Conservation (phyloP, 2,797 vertebrate species). For the Sebastolobus alascanus region DNA sequence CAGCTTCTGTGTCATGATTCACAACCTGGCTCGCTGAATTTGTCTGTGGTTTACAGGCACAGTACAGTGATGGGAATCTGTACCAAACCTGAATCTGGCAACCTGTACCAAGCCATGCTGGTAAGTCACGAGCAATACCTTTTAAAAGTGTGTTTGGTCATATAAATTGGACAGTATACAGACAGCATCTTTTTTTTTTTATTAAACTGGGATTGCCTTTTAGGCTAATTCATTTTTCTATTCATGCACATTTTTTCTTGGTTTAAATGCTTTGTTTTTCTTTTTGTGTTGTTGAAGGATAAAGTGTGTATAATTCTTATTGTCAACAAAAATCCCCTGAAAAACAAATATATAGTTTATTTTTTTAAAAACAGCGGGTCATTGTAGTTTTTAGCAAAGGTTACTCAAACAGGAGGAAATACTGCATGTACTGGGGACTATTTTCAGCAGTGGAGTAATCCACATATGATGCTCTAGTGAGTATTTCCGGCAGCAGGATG, state of each 20-base stretch:
- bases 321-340: not conserved
- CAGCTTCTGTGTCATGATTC: not conserved
- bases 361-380: too few relatives aligned
- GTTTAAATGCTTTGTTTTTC: not conserved
- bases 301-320: not conserved
- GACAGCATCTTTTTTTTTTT: too few relatives aligned
- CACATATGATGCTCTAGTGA: not conserved
- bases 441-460: not conserved
- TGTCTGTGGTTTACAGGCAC: not conserved
- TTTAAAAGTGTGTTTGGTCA: not conserved
- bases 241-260: not conserved
- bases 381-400: too few relatives aligned
- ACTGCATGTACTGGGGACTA: not conserved
- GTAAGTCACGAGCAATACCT: not conserved
- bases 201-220: too few relatives aligned
- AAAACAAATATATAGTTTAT: too few relatives aligned
- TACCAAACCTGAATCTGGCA: not conserved
- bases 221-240: too few relatives aligned
- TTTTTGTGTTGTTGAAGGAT: too few relatives aligned
- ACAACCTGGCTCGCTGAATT: not conserved
- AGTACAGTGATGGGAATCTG: not conserved
- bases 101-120: not conserved
- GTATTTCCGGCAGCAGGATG: not conserved
- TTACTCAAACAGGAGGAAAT: too few relatives aligned
- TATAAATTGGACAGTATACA: too few relatives aligned